These are phyloP conservation scores for Lamellibrachia luymesi DNA, from an alignment of 1,140 invertebrate species.

Conservation along the genomic window DNA sequence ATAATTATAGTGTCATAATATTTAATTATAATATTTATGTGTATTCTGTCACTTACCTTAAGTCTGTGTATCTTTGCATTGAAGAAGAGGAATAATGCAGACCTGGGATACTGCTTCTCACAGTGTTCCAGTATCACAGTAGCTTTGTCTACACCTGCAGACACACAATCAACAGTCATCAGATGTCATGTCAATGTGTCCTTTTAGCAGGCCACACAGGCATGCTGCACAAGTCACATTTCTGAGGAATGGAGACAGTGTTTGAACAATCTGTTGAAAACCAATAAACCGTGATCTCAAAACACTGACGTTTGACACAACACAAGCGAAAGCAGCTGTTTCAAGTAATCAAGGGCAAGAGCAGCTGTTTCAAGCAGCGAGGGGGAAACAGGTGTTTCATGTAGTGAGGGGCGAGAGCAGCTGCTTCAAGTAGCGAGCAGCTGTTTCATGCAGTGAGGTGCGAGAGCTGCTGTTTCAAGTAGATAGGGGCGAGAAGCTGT, in stretches of 20 bases:
- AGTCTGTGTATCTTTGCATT: constrained; percentile 67
- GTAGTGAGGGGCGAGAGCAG: too few relatives aligned
- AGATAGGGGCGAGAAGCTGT: too few relatives aligned
- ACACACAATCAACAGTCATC: neutral
- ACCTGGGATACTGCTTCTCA: constrained; percentile 64
- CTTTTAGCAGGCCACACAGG: too few relatives aligned
- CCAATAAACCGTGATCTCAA: neutral
- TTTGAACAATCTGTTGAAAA: neutral
- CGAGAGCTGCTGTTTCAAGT: too few relatives aligned
- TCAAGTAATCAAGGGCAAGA: too few relatives aligned
- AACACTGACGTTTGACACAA: too few relatives aligned
- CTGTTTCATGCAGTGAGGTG: too few relatives aligned
- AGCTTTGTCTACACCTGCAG: constrained; percentile 62
- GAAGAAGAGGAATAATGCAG: constrained; percentile 73
- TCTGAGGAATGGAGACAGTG: neutral
- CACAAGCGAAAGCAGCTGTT: too few relatives aligned
- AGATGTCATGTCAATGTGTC: neutral
- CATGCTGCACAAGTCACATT: neutral
- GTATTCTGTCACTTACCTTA: constrained; percentile 58
- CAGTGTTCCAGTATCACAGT: constrained; percentile 64
- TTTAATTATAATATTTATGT: neutral
- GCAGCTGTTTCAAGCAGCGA: too few relatives aligned
- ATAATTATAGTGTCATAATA: neutral
- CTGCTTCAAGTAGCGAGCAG: too few relatives aligned
- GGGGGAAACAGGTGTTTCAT: too few relatives aligned